phyloP scores from a whole-genome alignment of 1,140 invertebrate species.

The Gerris buenoi region DNA sequence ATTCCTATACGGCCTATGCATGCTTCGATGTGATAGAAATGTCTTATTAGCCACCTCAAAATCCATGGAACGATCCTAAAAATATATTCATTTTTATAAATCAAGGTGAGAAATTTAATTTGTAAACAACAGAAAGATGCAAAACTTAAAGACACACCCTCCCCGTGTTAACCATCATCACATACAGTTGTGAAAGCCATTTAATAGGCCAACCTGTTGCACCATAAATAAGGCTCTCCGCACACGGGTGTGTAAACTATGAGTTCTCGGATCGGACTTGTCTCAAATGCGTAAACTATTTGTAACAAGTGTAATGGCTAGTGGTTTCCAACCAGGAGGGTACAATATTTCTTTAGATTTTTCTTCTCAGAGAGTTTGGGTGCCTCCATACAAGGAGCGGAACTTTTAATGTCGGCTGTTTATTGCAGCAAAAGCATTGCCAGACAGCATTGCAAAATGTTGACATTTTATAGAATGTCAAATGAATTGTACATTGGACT shows the following conservation, averaged over 20 bases:
- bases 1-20: constrained; percentile 50
- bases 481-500: too few species aligned
- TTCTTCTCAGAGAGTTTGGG: too few species aligned
- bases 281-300: too few species aligned
- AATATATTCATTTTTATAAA: neutral
- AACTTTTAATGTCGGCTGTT: too few species aligned
- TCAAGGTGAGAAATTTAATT: neutral
- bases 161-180: neutral
- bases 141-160: neutral
- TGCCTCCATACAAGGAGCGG: too few species aligned
- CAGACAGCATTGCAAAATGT: too few species aligned
- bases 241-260: neutral
- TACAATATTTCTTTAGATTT: too few species aligned
- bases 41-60: constrained; percentile 50
- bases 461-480: too few species aligned
- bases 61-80: constrained; percentile 46
- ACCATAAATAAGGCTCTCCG: neutral
- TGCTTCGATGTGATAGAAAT: constrained; percentile 46
- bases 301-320: too few species aligned
- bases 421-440: too few species aligned
- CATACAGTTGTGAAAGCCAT: neutral
- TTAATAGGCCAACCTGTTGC: neutral
- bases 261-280: neutral
- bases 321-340: too few species aligned
- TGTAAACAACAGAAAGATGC: neutral